These are phyloP conservation scores for Papilio polyxenes DNA, from an alignment of 1,140 invertebrate genomes.

Conservation along the genomic window DNA sequence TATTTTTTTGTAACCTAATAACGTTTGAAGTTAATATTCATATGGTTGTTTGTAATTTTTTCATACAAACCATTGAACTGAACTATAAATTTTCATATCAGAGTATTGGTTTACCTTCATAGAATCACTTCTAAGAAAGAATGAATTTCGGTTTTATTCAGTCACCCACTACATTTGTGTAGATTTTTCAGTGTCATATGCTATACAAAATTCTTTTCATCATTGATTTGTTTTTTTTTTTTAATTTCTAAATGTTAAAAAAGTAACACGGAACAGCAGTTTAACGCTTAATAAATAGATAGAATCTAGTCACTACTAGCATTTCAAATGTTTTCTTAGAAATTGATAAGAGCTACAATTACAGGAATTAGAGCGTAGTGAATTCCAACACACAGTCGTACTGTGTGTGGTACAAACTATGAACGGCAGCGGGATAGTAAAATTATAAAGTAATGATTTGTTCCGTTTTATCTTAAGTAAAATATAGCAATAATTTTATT, in stretches of 20 bases:
- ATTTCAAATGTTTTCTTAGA: slow-evolving; percentile 73
- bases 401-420: slow-evolving; percentile 43
- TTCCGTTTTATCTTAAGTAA: background rate
- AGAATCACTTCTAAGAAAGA: too few relatives aligned
- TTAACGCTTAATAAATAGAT: slow-evolving; percentile 4
- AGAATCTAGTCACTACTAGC: slow-evolving; percentile 17
- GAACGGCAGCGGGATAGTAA: slow-evolving; percentile 36
- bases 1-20: background rate
- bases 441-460: background rate
- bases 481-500: background rate
- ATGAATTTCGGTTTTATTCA: too few relatives aligned
- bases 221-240: background rate
- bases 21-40: background rate
- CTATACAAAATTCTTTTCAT: background rate
- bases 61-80: too few relatives aligned
- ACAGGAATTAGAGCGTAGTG: slow-evolving; percentile 66
- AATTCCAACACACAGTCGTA: slow-evolving; percentile 68
- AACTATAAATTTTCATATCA: too few relatives aligned
- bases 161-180: too few relatives aligned
- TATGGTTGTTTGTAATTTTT: too few relatives aligned
- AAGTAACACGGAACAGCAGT: background rate
- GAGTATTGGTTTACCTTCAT: too few relatives aligned
- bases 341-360: slow-evolving; percentile 71
- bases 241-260: too few relatives aligned
- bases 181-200: background rate